A percentile compares a stretch with the other conserved stretches of the same genome.
phyloP scores from a whole-genome alignment of 2,113 vertebrate species.

The Zosterops lateralis region DNA sequence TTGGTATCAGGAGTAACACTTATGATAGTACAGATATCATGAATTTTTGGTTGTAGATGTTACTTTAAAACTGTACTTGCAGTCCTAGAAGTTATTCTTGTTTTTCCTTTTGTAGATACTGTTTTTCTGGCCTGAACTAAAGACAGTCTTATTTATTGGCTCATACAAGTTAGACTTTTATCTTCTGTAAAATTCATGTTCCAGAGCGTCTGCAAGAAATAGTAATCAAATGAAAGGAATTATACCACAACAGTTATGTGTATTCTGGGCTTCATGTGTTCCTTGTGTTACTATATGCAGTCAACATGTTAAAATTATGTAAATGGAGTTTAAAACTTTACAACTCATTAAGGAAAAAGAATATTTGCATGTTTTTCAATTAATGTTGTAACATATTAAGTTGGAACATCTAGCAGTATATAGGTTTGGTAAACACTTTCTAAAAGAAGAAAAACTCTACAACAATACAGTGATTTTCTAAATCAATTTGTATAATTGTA shows the following conservation, averaged over 20 bases:
- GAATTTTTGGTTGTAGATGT: not conserved
- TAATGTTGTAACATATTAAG: not conserved
- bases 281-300: not conserved
- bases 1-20: not conserved
- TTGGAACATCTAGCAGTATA: not conserved
- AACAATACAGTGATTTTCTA: not conserved
- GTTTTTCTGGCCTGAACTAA: not conserved
- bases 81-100: not conserved
- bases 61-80: not conserved
- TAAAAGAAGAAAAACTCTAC: not conserved
- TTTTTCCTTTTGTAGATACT: not conserved
- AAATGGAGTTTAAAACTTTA: not conserved
- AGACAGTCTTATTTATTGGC: not conserved
- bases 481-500: not conserved
- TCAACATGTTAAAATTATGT: not conserved
- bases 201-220: not conserved
- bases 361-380: not conserved
- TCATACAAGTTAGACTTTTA: not conserved
- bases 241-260: not conserved
- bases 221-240: not conserved
- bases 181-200: not conserved
- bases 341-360: not conserved
- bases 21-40: not conserved
- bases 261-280: not conserved
- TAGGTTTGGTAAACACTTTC: not conserved